Percentiles rank a stretch among this genome's conserved stretches.
Conservation (phyloP, 2,888 invertebrate genomes). For the Blomia tropicalis region DNA sequence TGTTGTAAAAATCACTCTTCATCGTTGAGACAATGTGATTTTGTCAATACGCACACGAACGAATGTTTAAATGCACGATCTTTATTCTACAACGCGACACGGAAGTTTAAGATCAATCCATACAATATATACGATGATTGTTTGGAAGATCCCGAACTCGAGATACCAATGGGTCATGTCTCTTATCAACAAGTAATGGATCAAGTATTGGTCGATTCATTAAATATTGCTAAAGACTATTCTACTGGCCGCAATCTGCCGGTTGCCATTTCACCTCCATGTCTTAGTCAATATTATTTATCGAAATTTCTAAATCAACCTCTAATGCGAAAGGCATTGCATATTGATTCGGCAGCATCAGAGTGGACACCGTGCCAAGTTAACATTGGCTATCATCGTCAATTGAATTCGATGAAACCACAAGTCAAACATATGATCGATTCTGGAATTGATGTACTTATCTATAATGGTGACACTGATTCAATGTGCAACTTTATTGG, state of each 20-base stretch:
- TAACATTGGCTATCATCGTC: conserved; percentile 26
- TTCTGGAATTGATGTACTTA: conserved; percentile 32
- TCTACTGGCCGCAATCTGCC: too few species aligned
- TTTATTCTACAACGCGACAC: not conserved
- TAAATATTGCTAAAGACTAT: not conserved
- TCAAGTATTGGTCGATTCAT: not conserved
- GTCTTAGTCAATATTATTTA: not conserved
- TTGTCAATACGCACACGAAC: not conserved
- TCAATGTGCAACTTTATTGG: conserved; percentile 41
- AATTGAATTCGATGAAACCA: conserved; percentile 29
- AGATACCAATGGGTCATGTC: too few species aligned
- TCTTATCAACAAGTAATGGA: not conserved
- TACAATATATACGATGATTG: conserved; percentile 29
- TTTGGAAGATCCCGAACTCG: not conserved
- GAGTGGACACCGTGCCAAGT: conserved; percentile 27
- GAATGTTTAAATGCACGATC: not conserved
- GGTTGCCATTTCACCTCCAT: conserved; percentile 15
- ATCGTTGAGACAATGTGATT: not conserved
- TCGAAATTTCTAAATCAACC: conserved; percentile 11
- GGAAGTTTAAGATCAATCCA: conserved; percentile 23
- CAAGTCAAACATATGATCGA: conserved; percentile 26
- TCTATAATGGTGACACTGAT: conserved; percentile 41
- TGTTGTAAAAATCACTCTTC: conserved; percentile 30
- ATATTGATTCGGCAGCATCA: not conserved
- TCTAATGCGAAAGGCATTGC: conserved; percentile 12